These are phyloP conservation scores for Danaus plexippus DNA, from an alignment of 1,140 invertebrate genomes.

Conservation along the genomic window DNA sequence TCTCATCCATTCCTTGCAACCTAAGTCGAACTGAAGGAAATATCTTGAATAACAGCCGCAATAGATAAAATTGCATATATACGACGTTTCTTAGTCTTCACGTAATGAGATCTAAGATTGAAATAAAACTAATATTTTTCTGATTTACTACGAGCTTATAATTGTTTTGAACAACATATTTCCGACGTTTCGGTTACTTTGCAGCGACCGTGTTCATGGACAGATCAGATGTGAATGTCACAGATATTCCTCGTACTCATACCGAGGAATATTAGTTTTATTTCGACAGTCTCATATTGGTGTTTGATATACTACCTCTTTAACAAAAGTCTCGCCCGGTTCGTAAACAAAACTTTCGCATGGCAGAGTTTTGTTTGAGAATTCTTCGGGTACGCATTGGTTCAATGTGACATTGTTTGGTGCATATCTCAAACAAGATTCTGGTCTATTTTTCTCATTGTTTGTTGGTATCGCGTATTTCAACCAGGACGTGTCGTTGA, in stretches of 20 bases:
- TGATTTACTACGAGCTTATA: no score
- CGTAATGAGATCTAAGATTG: no score
- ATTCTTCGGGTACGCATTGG: constrained; percentile 41
- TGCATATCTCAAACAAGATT: constrained; percentile 38
- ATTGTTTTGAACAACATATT: no score
- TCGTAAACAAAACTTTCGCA: constrained; percentile 52
- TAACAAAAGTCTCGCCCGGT: constrained; percentile 42
- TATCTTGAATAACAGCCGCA: background rate
- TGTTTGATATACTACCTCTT: constrained; percentile 39
- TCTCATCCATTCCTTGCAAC: constrained; percentile 78
- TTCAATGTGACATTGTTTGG: constrained; percentile 23
- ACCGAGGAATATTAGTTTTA: background rate
- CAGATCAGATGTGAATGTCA: background rate
- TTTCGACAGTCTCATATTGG: background rate
- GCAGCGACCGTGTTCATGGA: no score
- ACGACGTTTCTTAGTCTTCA: no score
- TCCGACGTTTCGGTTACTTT: no score
- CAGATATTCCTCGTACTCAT: no score
- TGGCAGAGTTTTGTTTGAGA: constrained; percentile 36
- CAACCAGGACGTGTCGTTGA: constrained; percentile 58
- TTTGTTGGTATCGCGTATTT: constrained; percentile 46
- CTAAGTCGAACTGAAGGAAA: constrained; percentile 51
- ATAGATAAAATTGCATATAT: no score
- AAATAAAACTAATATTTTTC: no score
- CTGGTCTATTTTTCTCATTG: constrained; percentile 19